Evolutionary conservation across 2,888 invertebrate species (phyloP).

Genomic region (Lucinisca nassula): DNA sequence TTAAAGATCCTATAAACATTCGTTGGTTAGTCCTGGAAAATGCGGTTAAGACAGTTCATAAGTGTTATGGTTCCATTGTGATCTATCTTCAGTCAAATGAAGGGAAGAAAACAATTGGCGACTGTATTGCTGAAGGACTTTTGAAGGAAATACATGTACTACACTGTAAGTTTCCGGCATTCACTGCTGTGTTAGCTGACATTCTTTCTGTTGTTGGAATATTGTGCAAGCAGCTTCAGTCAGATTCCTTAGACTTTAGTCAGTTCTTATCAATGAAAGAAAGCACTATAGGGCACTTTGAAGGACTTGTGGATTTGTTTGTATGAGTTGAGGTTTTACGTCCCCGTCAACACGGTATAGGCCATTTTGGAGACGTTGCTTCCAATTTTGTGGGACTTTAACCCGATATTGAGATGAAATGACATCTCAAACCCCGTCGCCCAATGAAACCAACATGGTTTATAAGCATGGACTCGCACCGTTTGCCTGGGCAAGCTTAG

Average conservation of each 20-base stretch:
- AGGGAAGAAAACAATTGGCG: constrained; percentile 30
- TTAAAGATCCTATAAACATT: constrained; percentile 42
- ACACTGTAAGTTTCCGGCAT: constrained; percentile 31
- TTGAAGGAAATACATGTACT: constrained; percentile 23
- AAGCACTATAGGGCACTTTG: constrained; percentile 8
- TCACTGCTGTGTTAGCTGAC: constrained; percentile 29
- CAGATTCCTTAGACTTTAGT: constrained; percentile 21
- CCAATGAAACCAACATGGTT: too few species aligned
- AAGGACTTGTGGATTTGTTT: not conserved
- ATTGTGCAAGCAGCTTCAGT: constrained; percentile 19
- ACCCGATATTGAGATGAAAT: too few species aligned
- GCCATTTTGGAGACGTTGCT: too few species aligned
- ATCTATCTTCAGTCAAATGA: constrained; percentile 31
- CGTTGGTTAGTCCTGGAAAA: constrained; percentile 26
- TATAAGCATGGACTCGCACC: too few species aligned
- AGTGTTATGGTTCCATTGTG: constrained; percentile 29
- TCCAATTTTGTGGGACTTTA: too few species aligned
- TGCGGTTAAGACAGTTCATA: constrained; percentile 21
- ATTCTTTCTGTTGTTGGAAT: not conserved
- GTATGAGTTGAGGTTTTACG: too few species aligned
- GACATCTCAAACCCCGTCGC: too few species aligned
- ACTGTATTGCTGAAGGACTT: constrained; percentile 24
- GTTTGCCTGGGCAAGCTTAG: too few species aligned
- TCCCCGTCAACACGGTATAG: too few species aligned
- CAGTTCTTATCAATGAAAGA: constrained; percentile 14